A percentile compares a stretch with the other conserved stretches of the same genome.
Evolutionary conservation across 2,113 vertebrate species (phyloP).

Genomic region (Podarcis muralis): DNA sequence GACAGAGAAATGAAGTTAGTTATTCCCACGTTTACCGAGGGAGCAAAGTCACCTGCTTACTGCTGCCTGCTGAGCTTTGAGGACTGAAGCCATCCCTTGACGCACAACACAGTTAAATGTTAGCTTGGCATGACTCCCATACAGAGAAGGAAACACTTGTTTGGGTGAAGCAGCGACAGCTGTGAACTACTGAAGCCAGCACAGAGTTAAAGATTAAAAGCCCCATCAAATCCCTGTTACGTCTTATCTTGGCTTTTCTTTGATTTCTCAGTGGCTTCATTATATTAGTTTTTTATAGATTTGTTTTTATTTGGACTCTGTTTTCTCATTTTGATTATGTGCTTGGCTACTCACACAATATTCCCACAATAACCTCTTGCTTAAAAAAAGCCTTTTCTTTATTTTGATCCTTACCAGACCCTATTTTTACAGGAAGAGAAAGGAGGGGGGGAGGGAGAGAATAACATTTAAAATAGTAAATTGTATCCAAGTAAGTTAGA

Average conservation of each 20-base stretch:
- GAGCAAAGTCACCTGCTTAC: slow-evolving; percentile 1
- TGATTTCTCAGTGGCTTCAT: not conserved
- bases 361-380: no score
- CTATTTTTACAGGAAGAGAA: no score
- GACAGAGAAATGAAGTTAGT: not conserved
- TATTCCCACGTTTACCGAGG: not conserved
- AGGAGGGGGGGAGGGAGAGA: no score
- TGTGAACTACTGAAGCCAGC: not conserved
- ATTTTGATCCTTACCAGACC: no score
- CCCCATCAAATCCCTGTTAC: not conserved
- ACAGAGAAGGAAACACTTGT: not conserved
- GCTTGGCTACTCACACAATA: no score
- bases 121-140: not conserved
- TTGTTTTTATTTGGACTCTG: no score
- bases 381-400: no score
- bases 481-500: no score
- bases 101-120: slow-evolving; percentile 30
- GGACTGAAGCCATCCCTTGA: not conserved
- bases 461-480: no score
- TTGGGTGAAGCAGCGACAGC: not conserved
- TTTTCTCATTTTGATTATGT: no score
- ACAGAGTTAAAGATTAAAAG: slow-evolving; percentile 12
- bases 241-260: not conserved
- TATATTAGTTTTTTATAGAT: not conserved
- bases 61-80: not conserved